Evolutionary conservation across 2,888 invertebrate genomes (phyloP), one percentile per base, ranked within the genome.

Genomic region (Macrosiphum euphorbiae): DNA sequence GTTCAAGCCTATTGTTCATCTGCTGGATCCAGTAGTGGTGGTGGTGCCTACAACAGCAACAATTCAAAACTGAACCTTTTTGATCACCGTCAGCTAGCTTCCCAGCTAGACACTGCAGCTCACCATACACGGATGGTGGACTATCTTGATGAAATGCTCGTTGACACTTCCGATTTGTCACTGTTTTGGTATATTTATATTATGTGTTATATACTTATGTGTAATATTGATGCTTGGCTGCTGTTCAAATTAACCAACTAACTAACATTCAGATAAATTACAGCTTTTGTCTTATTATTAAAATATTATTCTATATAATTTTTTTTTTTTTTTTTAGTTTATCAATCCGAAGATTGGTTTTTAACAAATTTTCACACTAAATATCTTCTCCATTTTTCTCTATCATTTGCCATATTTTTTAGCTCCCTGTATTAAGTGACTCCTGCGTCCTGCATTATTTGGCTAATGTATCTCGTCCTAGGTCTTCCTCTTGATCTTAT

Each of bases 51-150:
- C 47, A 98, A 98, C 96, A 97, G 98, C 50, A 96, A 97, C 95
- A 96, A 98, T 96, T 97, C 97, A 96, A 97, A 97, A 95, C 96
- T 98, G 96, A 97, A 97, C 96, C 97, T 99, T 89, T 97, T 97
- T 24, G 98, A 99, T 95, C 98, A 99, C 95, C 97, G 97, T 95
- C 98, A 98, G 95, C 96, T 99, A 94, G 98, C 99, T 11, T 97
- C 98, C 90, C 97, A 99, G 95, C 97, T 99, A 96, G 99, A 99
- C 96, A 98, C 98, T 86, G 97, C 99, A 96, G 97, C 98, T 67
- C 99, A 99, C 95, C 99, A 99, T 95, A 98, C 99, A 0, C 98
- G 99, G 96, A 99, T 99, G 97, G 99, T 99, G 1, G 99, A 99
- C 96, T 98, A 98, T 96, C 97, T 99, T 91, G 99, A 99, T 96